These are phyloP conservation scores for Schizotus pectinicornis DNA, from an alignment of 2,888 invertebrate genomes.

Conservation along the genomic window DNA sequence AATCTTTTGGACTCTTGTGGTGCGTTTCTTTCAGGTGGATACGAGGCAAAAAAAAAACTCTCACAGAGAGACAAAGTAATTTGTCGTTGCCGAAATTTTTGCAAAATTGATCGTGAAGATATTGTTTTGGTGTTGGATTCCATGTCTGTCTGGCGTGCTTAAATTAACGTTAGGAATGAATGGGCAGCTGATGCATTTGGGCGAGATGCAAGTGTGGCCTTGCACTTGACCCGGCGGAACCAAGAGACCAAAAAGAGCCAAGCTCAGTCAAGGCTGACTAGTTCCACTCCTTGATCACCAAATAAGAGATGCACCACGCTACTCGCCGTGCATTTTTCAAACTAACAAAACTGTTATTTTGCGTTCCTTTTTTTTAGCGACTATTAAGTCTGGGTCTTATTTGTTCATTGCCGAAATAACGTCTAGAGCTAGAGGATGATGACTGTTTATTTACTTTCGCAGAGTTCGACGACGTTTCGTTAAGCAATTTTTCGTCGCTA, in stretches of 20 bases:
- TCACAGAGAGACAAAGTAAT: too few species aligned
- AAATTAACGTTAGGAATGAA: neutral
- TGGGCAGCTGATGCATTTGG: constrained; percentile 8
- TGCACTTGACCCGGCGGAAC: constrained; percentile 52
- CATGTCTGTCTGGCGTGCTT: too few species aligned
- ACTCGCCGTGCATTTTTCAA: constrained; percentile 26
- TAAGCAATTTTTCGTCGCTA: neutral
- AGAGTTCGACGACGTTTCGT: neutral
- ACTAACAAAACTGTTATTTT: constrained; percentile 41
- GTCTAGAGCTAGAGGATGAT: constrained; percentile 8
- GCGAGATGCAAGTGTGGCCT: constrained; percentile 44
- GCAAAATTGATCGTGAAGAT: too few species aligned
- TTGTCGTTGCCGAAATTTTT: too few species aligned
- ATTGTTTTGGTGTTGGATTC: too few species aligned
- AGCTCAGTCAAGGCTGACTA: constrained; percentile 40
- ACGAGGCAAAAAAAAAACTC: too few species aligned
- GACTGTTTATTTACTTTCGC: constrained; percentile 10
- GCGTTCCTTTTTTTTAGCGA: constrained; percentile 19
- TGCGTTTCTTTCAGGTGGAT: too few species aligned
- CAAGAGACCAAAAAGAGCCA: constrained; percentile 28
- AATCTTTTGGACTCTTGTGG: too few species aligned
- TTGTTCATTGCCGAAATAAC: constrained; percentile 23
- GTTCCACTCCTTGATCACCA: constrained; percentile 36
- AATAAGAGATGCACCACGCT: constrained; percentile 21
- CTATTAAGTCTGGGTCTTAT: constrained; percentile 16